Percentiles rank a stretch among this genome's conserved stretches.
Evolutionary conservation across 2,888 invertebrate genomes (phyloP).

Genomic region (Pollenia amentaria): DNA sequence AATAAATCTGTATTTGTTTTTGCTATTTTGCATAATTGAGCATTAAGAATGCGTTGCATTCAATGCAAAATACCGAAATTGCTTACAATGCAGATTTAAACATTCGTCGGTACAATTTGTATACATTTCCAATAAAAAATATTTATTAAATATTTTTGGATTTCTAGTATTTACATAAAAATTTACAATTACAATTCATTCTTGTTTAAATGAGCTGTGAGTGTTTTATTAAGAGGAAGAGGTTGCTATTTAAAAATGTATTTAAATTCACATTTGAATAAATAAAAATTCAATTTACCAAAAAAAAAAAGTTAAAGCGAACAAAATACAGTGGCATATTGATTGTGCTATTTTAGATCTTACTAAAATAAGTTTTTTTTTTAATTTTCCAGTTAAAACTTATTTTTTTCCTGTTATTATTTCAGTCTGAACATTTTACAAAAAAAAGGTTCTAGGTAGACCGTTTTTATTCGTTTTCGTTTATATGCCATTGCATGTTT

Average conservation of each 20-base stretch:
- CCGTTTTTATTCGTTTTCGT: too few relatives aligned
- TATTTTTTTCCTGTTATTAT: too few relatives aligned
- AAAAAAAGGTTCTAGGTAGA: too few relatives aligned
- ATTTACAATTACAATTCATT: background rate
- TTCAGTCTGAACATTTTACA: too few relatives aligned
- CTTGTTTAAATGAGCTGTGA: conserved; percentile 23
- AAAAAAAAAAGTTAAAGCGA: background rate
- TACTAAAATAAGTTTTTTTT: too few relatives aligned
- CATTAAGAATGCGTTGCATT: conserved; percentile 78
- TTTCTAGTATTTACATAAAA: conserved; percentile 23
- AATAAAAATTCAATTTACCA: conserved; percentile 22
- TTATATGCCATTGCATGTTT: too few relatives aligned
- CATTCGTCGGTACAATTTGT: conserved; percentile 1
- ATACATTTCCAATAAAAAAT: conserved; percentile 41
- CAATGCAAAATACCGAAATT: conserved; percentile 44
- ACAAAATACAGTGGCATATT: background rate
- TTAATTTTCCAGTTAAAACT: too few relatives aligned
- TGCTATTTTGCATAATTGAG: conserved; percentile 77
- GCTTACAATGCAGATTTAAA: conserved; percentile 37
- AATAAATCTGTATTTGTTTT: conserved; percentile 52
- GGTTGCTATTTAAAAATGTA: conserved; percentile 27
- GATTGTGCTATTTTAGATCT: background rate
- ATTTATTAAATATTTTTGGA: conserved; percentile 36
- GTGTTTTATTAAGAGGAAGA: conserved; percentile 27
- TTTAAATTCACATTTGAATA: conserved; percentile 27